Conservation (phyloP, 2,888 invertebrate species). For the Perithous albicinctus region DNA sequence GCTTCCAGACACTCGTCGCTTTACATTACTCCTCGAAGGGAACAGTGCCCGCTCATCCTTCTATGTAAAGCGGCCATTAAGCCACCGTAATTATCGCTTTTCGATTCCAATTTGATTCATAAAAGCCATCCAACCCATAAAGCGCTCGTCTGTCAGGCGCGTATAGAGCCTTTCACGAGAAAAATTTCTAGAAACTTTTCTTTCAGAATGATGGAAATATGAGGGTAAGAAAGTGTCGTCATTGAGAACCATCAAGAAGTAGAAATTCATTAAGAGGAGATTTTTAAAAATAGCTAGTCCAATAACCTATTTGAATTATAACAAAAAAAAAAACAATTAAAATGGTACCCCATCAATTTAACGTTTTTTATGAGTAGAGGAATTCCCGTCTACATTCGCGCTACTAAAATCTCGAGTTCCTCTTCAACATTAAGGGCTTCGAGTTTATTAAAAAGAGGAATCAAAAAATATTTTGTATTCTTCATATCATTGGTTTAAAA, state of each 20-base stretch:
- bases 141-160: conserved; percentile 24
- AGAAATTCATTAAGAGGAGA: neutral
- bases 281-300: neutral
- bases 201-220: neutral
- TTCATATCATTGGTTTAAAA: too few relatives aligned
- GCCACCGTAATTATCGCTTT: conserved; percentile 80
- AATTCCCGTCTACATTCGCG: neutral
- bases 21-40: conserved; percentile 78
- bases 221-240: neutral
- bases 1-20: conserved; percentile 76
- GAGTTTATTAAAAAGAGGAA: too few relatives aligned
- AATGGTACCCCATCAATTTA: neutral
- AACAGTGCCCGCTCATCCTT: conserved; percentile 65
- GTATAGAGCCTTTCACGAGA: conserved; percentile 11
- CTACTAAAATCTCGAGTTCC: too few relatives aligned
- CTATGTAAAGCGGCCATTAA: conserved; percentile 81
- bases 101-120: conserved; percentile 80
- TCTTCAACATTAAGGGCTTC: too few relatives aligned
- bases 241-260: neutral
- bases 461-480: too few relatives aligned
- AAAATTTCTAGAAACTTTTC: conserved; percentile 24
- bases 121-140: conserved; percentile 60
- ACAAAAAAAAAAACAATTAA: too few relatives aligned
- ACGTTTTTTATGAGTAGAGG: neutral
- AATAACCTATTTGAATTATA: too few relatives aligned